These are phyloP conservation scores for Neopelma chrysocephalum DNA, from an alignment of 2,797 vertebrate species.

Conservation along the genomic window DNA sequence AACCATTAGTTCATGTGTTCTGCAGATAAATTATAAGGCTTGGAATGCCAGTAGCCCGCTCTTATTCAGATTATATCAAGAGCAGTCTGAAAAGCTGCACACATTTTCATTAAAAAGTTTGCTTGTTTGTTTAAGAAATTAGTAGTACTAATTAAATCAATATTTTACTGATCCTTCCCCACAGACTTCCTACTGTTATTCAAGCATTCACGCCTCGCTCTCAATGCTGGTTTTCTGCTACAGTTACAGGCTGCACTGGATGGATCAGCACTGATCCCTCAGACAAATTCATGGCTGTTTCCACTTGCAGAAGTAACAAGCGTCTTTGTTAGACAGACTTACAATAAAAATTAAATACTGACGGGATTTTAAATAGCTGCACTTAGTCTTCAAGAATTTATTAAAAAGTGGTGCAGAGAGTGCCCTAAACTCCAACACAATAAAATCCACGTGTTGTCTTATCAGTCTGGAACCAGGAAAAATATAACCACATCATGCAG, in stretches of 20 bases:
- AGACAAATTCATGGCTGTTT: background rate
- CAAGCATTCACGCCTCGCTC: rapidly evolving
- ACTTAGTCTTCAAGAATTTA: background rate
- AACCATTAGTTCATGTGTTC: background rate
- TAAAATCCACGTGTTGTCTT: background rate
- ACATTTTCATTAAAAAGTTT: background rate
- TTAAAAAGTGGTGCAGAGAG: background rate
- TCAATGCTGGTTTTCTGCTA: background rate
- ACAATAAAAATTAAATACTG: background rate
- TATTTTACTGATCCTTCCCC: background rate
- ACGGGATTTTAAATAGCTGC: background rate
- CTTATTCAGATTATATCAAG: background rate
- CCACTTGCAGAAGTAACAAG: background rate
- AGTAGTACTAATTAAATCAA: background rate
- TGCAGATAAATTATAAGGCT: background rate
- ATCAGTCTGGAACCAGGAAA: background rate
- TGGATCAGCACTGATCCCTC: background rate
- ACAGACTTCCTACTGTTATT: background rate
- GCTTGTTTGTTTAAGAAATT: background rate
- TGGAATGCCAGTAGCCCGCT: background rate
- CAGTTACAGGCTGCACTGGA: background rate
- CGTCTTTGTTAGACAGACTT: background rate
- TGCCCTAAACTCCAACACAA: background rate
- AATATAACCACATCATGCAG: background rate
- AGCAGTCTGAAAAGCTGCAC: background rate